phyloP scores from a whole-genome alignment of 64 coral and sea anemone species.

The Actinia tenebrosa region DNA sequence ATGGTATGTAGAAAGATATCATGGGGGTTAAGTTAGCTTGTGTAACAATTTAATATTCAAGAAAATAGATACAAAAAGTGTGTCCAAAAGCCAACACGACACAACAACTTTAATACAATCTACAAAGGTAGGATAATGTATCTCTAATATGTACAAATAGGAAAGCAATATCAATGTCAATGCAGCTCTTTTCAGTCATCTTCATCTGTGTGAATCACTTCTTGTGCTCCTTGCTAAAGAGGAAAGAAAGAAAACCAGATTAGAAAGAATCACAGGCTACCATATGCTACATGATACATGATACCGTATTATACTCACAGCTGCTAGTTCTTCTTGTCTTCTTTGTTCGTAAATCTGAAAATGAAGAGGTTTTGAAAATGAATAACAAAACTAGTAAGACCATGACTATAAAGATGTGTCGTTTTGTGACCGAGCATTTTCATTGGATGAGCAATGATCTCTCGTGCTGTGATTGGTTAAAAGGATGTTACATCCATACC shows the following conservation, averaged over 20 bases:
- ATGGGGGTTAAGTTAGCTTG: no score
- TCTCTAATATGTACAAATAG: neutral
- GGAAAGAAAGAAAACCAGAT: neutral
- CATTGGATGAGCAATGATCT: no score
- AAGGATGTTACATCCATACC: no score
- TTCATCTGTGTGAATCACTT: conserved; percentile 86
- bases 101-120: no score
- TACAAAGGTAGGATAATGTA: neutral
- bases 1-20: no score
- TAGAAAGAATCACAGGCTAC: neutral
- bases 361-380: neutral
- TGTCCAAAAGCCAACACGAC: no score
- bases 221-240: conserved; percentile 73
- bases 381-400: no score
- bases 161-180: neutral
- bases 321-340: conserved; percentile 67
- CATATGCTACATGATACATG: neutral
- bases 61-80: no score
- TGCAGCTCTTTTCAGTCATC: conserved; percentile 43
- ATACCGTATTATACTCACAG: conserved; percentile 39
- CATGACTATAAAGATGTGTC: no score
- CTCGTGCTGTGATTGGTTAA: no score
- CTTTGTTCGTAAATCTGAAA: conserved; percentile 87
- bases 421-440: no score
- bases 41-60: no score